Conservation (phyloP, 2,888 invertebrate species). For the Lochmaea capreae region DNA sequence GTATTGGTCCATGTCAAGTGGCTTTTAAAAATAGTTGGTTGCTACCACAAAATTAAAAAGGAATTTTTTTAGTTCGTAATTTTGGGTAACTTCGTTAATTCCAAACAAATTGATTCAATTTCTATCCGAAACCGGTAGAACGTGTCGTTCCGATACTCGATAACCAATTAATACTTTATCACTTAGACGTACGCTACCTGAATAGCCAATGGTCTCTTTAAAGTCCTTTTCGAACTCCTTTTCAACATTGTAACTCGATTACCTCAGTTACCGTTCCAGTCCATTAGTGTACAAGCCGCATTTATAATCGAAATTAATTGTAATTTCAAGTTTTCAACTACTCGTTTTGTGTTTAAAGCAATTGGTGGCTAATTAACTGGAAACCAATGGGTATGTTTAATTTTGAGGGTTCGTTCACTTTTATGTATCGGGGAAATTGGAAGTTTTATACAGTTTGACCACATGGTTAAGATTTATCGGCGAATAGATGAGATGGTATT, state of each 20-base stretch:
- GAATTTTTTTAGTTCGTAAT: background rate
- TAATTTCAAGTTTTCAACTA: conserved; percentile 29
- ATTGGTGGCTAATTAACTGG: conserved; percentile 9
- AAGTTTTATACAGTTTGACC: background rate
- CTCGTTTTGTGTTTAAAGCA: conserved; percentile 18
- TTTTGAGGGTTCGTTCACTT: conserved; percentile 3
- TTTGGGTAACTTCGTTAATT: background rate
- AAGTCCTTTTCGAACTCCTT: conserved; percentile 33
- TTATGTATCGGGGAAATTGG: conserved; percentile 1
- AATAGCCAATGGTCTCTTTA: conserved; percentile 40
- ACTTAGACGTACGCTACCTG: conserved; percentile 43
- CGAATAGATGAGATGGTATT: background rate
- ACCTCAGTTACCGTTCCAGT: conserved; percentile 27
- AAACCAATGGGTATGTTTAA: conserved; percentile 16
- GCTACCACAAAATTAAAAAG: too few species aligned
- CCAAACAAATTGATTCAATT: conserved; percentile 6
- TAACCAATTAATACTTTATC: conserved; percentile 46
- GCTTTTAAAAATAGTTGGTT: too few species aligned
- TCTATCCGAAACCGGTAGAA: conserved; percentile 6
- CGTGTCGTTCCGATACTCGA: conserved; percentile 30
- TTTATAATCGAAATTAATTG: conserved; percentile 38
- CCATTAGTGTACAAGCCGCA: conserved; percentile 36
- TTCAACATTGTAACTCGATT: conserved; percentile 41
- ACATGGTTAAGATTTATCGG: background rate
- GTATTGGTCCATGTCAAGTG: too few species aligned